Evolutionary conservation across 1,140 invertebrate species (phyloP), one percentile per base, ranked within the genome.

Genomic region (Schlechtendalia chinensis): DNA sequence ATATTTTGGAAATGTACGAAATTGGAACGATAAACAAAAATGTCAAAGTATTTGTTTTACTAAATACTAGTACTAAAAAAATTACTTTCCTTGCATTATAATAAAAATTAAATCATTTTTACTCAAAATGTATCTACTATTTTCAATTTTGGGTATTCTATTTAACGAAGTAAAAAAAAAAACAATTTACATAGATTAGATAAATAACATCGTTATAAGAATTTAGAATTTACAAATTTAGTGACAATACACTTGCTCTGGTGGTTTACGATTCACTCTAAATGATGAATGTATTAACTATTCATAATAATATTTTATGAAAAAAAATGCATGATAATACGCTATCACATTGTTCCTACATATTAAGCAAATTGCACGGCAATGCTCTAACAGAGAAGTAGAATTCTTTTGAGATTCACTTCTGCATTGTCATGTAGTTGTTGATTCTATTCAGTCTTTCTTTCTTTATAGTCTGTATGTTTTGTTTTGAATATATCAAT

Each of bases 371-470:
- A 72, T 54, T 54, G 24, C 47, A 29, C 17, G 16, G 24, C 10
- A n/a, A 72, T 72, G 12, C 69, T 53, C 27, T 32, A 29, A 14
- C 54, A 54, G 69, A 22, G 32, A 69, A 50, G 45, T 69, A 69
- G 39, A 69, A 47, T 69, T 69, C 45, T 69, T 69, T 69, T 69
- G 14, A 54, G 24, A 54, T 54, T 72, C 24, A n/a, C 50, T 72
- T 72, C 17, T 72, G 50, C 69, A 72, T 29, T 29, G 69, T 72
- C 69, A 72, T 72, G 50, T 1, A 69, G 67, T 69, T 72, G 53
- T 53, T 53, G 54, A 72, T 72, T 72, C 24, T 53, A 72, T 72
- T 54, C 69, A 54, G 29, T 72, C 47, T 27, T 19, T 54, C 29
- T 54, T 72, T 32, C 69, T 29, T n/a, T 72, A 24, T 54, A 54